A percentile compares a stretch with the other conserved stretches of the same genome.
Conservation (phyloP, 2,797 vertebrate species). For the Vipera latastei region DNA sequence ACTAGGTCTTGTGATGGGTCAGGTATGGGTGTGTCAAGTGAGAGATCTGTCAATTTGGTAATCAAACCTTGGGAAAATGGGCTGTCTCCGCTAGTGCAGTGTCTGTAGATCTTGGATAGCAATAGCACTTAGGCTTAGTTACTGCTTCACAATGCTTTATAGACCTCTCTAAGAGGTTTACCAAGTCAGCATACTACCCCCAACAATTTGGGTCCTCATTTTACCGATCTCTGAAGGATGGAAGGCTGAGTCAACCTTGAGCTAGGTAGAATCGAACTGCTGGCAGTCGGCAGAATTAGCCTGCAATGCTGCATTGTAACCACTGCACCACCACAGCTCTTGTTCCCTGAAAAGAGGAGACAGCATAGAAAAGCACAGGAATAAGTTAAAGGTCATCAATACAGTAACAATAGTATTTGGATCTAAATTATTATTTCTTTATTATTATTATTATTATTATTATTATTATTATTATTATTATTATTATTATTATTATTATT, state of each 20-base stretch:
- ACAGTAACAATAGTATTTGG: neutral
- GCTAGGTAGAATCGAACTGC: neutral
- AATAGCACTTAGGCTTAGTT: neutral
- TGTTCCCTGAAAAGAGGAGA: neutral
- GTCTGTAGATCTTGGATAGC: neutral
- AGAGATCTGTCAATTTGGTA: neutral
- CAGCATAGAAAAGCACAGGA: neutral
- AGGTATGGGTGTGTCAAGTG: too few species aligned
- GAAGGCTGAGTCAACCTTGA: neutral
- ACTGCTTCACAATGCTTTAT: neutral
- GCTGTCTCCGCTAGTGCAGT: neutral
- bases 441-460: too few species aligned
- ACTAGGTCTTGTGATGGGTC: too few species aligned
- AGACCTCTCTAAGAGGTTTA: neutral
- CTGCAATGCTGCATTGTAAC: neutral
- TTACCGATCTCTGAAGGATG: neutral
- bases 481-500: too few species aligned
- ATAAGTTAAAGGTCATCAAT: neutral
- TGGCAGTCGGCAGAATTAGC: neutral
- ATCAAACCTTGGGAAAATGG: neutral
- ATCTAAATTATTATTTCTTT: neutral
- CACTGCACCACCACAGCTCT: neutral
- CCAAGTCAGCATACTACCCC: neutral
- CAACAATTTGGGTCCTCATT: neutral
- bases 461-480: too few species aligned